Evolutionary conservation across 2,797 vertebrate species (phyloP), one percentile per base, ranked within the genome.

Genomic region (Stomatorhinus walkeri): DNA sequence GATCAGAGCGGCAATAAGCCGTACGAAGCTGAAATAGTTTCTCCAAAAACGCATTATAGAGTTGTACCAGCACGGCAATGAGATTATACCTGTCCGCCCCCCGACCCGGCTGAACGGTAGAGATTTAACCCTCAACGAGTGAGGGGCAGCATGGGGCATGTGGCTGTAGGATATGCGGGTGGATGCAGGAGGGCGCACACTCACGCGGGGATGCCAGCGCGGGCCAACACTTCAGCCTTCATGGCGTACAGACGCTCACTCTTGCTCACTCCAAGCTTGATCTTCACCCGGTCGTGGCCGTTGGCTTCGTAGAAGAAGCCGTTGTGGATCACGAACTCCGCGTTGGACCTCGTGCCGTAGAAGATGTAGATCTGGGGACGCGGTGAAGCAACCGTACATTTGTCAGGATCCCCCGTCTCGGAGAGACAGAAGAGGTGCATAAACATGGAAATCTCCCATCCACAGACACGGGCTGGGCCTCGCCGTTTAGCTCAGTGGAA

Each of bases 281-380:
- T 98, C 96, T 99, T 99, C 92, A 99, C 98, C 93, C 98, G 95
- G 96, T 99, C 98, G 89, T 99, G 98, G 91, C 96, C 96, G 91
- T 99, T 99, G 93, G 97, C 97, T 94, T 98, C 97, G 95, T 97
- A 99, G 96, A 99, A 99, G 96, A 99, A 99, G 89, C 98, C 98
- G 91, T 98, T 99, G 96, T 99, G 98, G 95, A 99, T 98, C 93
- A 99, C 98, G 91, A 99, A 99, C 94, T 99, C 98, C 0, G 98
- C 96, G 89, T 99, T 99, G 94, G 98, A 99, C 91, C 98, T 96
- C 48, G 98, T 99, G 92, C 98, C 98, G 88, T 99, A 99, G 94
- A 99, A 99, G 94, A 99, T 99, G 96, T 99, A 99, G 95, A 99
- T 98, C 98, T 99, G 94, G 90, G 72, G 92, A 92, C 90, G 92